Evolutionary conservation across 2,113 vertebrate genomes (phyloP), one percentile per base, ranked within the genome.

Genomic region (Neotragus moschatus): DNA sequence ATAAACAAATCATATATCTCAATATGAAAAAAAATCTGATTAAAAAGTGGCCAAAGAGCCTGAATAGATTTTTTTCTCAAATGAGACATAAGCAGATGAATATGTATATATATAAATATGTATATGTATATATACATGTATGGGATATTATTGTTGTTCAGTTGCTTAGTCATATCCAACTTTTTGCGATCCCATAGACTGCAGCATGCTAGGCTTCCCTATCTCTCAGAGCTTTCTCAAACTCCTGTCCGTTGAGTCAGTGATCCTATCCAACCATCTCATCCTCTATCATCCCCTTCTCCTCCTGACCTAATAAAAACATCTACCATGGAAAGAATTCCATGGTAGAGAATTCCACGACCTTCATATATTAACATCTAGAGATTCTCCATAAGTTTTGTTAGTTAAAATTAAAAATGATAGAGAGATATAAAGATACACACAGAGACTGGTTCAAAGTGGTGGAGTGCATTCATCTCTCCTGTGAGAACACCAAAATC

Each of bases 111-210:
- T 23, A 66, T 70, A 15, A 33, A 63, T 63, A n/a, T 63, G 7
- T n/a, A 63, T 63, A 63, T 63, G 1, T 63, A n/a, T 60, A 60
- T 60, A 28, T 60, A 11, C 16, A 66, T n/a, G 16, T 21, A 66
- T 60, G 12, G 26, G 58, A 30, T 60, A 25, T 61, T 61, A 61
- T 61, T 33, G 14, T 33, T 61, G 6, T 61, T 61, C 60, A 33
- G 6, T 30, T 61, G 33, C 17, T 66, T n/a, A 36, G 63, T 21
- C 33, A 19, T 66, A 66, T n/a, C 63, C 33, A 66, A n/a, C 63
- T 66, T n/a, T n/a, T n/a, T 66, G 8, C 1, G 0, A n/a, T 2
- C 33, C 33, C 33, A n/a, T n/a, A 16, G 16, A n/a, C 33, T 66
- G 63, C 7, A 19, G 16, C 4, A 66, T 66, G 63, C 63, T n/a